Percentiles rank a stretch among this genome's conserved stretches.
These are phyloP conservation scores for Charaxes varanes DNA, from an alignment of 1,140 invertebrate genomes.

Conservation along the genomic window DNA sequence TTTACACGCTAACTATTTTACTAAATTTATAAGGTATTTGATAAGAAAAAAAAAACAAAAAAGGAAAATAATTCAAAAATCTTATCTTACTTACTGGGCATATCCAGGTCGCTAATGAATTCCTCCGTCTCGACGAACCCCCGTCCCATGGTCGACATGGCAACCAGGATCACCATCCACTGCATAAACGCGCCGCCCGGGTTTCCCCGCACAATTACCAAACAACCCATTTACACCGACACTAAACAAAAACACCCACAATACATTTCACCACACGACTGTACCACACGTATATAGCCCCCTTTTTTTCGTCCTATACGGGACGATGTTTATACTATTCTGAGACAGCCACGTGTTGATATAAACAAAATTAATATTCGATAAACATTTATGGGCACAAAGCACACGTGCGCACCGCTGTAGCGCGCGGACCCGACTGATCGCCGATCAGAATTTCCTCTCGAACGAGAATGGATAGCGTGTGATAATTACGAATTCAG, in stretches of 20 bases:
- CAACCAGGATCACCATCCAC: slow-evolving; percentile 20
- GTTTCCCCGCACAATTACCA: slow-evolving; percentile 2
- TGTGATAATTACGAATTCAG: slow-evolving; percentile 22
- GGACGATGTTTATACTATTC: slow-evolving; percentile 8
- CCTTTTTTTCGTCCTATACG: slow-evolving; percentile 3
- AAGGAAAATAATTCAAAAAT: neutral
- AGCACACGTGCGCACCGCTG: slow-evolving; percentile 38
- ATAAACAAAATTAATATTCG: slow-evolving; percentile 32
- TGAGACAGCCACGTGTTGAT: slow-evolving; percentile 29
- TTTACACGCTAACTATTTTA: too few relatives aligned
- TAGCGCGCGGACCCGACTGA: slow-evolving; percentile 44
- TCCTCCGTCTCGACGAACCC: slow-evolving; percentile 50
- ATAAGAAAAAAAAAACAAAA: too few relatives aligned
- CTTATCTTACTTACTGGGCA: slow-evolving; percentile 37
- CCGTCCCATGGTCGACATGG: slow-evolving; percentile 29
- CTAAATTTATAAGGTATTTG: too few relatives aligned
- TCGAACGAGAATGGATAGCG: neutral
- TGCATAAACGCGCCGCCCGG: slow-evolving; percentile 11
- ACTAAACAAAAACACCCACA: neutral
- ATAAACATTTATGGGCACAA: neutral
- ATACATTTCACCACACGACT: neutral
- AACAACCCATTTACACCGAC: slow-evolving; percentile 2
- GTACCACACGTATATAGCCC: slow-evolving; percentile 4
- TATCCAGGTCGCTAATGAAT: slow-evolving; percentile 54
- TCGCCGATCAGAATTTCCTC: slow-evolving; percentile 19